A percentile compares a stretch with the other conserved stretches of the same genome.
phyloP scores from a whole-genome alignment of 2,888 invertebrate genomes.

The Calliscelio sp. region DNA sequence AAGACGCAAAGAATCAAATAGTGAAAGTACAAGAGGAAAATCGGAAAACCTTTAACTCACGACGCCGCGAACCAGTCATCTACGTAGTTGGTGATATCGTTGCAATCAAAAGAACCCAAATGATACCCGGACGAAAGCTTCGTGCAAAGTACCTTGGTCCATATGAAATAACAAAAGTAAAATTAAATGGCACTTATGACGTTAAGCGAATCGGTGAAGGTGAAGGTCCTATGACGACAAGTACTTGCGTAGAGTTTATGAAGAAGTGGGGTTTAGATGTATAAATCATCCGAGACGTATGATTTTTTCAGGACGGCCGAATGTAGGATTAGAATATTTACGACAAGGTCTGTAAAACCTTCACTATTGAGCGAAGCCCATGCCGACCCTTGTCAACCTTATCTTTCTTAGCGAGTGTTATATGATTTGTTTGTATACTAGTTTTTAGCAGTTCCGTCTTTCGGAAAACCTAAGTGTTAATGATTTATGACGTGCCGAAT shows the following conservation, averaged over 20 bases:
- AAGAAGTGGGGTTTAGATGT: background rate
- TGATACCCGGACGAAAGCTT: conserved; percentile 29
- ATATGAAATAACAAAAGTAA: conserved; percentile 9
- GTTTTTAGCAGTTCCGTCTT: too few relatives aligned
- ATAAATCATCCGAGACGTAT: background rate
- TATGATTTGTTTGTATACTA: too few relatives aligned
- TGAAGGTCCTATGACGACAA: conserved; percentile 19
- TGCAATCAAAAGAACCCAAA: conserved; percentile 59
- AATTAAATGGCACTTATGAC: conserved; percentile 36
- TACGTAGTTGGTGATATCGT: conserved; percentile 76
- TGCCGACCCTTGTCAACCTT: too few relatives aligned
- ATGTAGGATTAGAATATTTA: too few relatives aligned
- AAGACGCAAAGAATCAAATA: conserved; percentile 47
- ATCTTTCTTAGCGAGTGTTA: too few relatives aligned
- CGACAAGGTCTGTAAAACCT: too few relatives aligned
- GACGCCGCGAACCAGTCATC: conserved; percentile 38
- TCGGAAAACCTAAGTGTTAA: too few relatives aligned
- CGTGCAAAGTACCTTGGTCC: conserved; percentile 32
- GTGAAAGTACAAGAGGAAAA: conserved; percentile 67
- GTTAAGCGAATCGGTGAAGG: conserved; percentile 19
- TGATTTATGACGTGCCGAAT: too few relatives aligned
- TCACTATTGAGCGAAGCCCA: too few relatives aligned
- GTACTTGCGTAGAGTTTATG: conserved; percentile 35
- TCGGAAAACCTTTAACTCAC: conserved; percentile 42
- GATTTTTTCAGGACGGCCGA: background rate